Evolutionary conservation across 2,797 vertebrate genomes (phyloP).

Genomic region (Sciurus vulgaris): DNA sequence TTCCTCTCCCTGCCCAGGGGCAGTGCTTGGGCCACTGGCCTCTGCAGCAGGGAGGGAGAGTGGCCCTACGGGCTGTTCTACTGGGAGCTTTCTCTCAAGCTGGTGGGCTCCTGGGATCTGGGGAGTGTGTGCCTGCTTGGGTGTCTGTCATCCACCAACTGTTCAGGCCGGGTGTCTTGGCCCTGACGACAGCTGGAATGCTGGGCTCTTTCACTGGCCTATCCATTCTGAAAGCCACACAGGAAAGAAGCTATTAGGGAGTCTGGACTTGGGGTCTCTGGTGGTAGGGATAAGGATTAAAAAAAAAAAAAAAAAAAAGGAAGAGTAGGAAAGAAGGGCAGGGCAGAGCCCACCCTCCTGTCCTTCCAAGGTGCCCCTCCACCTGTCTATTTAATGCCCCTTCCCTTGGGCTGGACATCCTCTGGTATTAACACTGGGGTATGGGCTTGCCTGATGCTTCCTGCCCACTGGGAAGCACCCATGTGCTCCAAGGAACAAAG

Average conservation of each 20-base stretch:
- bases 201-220: not conserved
- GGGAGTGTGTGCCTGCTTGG: not conserved
- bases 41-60: not conserved
- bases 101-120: not conserved
- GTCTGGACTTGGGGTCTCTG: not conserved
- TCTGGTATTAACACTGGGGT: not conserved
- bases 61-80: not conserved
- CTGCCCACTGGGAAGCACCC: not conserved
- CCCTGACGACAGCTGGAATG: not conserved
- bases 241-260: not conserved
- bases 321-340: not conserved
- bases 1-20: not conserved
- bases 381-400: not conserved
- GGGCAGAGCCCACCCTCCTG: not conserved
- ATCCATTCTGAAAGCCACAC: not conserved
- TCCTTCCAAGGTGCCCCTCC: not conserved
- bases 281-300: not conserved
- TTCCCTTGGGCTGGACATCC: not conserved
- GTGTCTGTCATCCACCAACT: not conserved
- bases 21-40: not conserved
- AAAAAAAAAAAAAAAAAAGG: not conserved
- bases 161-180: not conserved
- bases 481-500: not conserved
- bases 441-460: not conserved
- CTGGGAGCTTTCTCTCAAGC: not conserved